phyloP scores from a whole-genome alignment of 2,113 vertebrate species.

The Oceanodroma tethys region DNA sequence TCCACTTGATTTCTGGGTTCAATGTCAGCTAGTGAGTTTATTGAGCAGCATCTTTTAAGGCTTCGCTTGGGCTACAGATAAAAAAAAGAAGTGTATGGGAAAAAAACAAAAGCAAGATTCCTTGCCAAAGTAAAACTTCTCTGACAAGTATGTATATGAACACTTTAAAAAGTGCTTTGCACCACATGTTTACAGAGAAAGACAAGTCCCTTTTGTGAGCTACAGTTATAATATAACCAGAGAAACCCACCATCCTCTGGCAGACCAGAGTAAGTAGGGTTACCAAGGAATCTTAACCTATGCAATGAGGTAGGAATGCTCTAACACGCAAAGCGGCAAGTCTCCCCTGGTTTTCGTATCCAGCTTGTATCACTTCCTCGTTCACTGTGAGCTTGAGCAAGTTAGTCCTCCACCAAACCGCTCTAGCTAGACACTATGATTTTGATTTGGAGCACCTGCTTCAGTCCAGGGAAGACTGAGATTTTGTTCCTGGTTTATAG shows the following conservation, averaged over 20 bases:
- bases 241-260: not conserved
- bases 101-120: not conserved
- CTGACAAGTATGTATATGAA: not conserved
- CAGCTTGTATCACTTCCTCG: not conserved
- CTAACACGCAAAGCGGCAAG: fast-evolving
- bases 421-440: not conserved
- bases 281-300: not conserved
- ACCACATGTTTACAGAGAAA: not conserved
- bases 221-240: not conserved
- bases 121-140: not conserved
- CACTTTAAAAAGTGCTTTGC: not conserved
- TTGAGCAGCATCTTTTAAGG: not conserved
- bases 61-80: not conserved
- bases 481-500: not conserved
- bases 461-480: not conserved
- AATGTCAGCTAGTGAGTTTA: not conserved
- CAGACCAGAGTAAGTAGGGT: not conserved
- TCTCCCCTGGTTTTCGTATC: not conserved
- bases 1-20: not conserved
- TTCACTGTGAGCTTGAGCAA: not conserved
- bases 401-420: not conserved
- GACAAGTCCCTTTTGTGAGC: not conserved
- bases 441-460: not conserved
- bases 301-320: not conserved
- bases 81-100: fast-evolving